Evolutionary conservation across 1,140 invertebrate species (phyloP).

Genomic region (Chymomyza costata): DNA sequence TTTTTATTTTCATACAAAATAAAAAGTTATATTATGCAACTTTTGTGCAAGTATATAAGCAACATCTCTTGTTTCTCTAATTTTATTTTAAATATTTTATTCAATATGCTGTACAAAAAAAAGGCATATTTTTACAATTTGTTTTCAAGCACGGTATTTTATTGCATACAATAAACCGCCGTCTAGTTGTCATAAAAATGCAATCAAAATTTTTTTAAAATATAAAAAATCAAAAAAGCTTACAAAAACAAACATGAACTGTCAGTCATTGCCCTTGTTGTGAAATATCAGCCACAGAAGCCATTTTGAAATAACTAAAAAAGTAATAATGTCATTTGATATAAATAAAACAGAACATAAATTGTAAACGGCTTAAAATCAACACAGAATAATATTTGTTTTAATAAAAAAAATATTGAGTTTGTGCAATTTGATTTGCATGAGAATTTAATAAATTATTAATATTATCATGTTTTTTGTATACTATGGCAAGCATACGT

Average conservation of each 20-base stretch:
- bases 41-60: too few relatives aligned
- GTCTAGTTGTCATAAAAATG: conserved; percentile 45
- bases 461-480: conserved; percentile 18
- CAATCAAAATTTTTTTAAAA: too few relatives aligned
- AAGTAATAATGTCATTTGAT: conserved; percentile 24
- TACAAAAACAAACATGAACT: conserved; percentile 30
- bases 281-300: conserved; percentile 8
- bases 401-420: conserved; percentile 29
- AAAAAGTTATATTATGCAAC: too few relatives aligned
- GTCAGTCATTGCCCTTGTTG: too few relatives aligned
- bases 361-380: conserved; percentile 29
- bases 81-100: too few relatives aligned
- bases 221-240: conserved; percentile 53
- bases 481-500: too few relatives aligned
- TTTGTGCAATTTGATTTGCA: conserved; percentile 58
- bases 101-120: too few relatives aligned
- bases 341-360: conserved; percentile 39
- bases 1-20: too few relatives aligned
- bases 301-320: conserved; percentile 14
- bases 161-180: too few relatives aligned
- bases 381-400: too few relatives aligned
- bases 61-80: too few relatives aligned
- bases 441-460: conserved; percentile 61
- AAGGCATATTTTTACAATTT: conserved; percentile 24
- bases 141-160: too few relatives aligned